These are phyloP conservation scores for Amaurobius ferox DNA, from an alignment of 2,888 invertebrate species.

Conservation along the genomic window DNA sequence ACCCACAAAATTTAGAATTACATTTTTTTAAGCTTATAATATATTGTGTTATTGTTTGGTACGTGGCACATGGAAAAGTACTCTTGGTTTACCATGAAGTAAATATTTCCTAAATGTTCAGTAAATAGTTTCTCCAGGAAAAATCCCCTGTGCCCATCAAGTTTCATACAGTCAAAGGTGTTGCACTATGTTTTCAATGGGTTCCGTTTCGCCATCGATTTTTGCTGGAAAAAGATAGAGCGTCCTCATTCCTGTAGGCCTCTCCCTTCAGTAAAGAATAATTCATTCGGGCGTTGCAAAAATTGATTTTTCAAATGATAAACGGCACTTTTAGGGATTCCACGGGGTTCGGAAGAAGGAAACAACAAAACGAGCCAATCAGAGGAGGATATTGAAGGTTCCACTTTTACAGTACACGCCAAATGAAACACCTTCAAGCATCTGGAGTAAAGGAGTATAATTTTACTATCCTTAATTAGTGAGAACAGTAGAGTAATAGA, in stretches of 20 bases:
- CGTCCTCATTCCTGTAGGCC: conserved; percentile 3
- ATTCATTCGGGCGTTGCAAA: conserved; percentile 9
- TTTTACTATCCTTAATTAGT: not conserved
- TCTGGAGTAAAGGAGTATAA: not conserved
- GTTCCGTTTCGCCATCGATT: not conserved
- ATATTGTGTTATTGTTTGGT: too few species aligned
- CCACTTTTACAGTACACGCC: not conserved
- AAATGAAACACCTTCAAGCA: not conserved
- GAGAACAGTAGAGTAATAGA: too few species aligned
- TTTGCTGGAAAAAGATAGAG: not conserved
- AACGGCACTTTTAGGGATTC: conserved; percentile 12
- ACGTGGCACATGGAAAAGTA: too few species aligned
- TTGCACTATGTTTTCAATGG: not conserved
- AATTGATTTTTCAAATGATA: conserved; percentile 18
- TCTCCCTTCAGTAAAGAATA: conserved; percentile 12
- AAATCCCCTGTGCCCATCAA: not conserved
- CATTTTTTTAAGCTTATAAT: too few species aligned
- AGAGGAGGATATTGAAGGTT: not conserved
- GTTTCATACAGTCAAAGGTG: not conserved
- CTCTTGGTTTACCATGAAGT: too few species aligned
- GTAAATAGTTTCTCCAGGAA: too few species aligned
- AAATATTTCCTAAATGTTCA: too few species aligned
- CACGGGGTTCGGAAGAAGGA: not conserved
- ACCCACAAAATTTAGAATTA: too few species aligned
- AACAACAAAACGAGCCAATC: conserved; percentile 14